phyloP scores from a whole-genome alignment of 2,888 invertebrate genomes.

The Chrysomela aeneicollis region DNA sequence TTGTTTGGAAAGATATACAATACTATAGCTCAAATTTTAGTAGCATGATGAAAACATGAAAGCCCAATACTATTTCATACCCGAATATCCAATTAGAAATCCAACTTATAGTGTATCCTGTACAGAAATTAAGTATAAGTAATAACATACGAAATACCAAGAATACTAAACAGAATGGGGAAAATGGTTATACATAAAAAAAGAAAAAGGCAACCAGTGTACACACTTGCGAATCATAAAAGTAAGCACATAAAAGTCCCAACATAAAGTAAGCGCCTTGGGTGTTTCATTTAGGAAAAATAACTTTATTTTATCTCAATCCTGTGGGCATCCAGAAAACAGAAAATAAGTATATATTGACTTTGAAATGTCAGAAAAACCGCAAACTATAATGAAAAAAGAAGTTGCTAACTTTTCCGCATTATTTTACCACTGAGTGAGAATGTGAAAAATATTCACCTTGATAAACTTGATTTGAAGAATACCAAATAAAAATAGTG shows the following conservation, averaged over 20 bases:
- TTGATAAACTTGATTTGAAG: no score
- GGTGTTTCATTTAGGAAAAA: no score
- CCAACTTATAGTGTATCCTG: conserved; percentile 55
- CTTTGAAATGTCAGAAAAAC: no score
- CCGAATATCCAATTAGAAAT: conserved; percentile 45
- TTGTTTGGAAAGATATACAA: no score
- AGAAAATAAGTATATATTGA: no score
- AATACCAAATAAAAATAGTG: no score
- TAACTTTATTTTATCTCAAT: no score
- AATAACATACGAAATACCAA: conserved; percentile 30
- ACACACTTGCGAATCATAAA: conserved; percentile 48
- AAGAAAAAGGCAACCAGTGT: conserved; percentile 53
- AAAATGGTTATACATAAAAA: conserved; percentile 27
- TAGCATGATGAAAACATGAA: conserved; percentile 26
- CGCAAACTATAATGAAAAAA: no score
- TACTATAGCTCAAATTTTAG: conserved; percentile 19
- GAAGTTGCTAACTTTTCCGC: no score
- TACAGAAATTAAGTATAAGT: conserved; percentile 37
- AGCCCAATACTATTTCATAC: conserved; percentile 26
- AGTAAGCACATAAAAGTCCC: conserved; percentile 21
- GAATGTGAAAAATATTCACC: no score
- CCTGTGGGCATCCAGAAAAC: no score
- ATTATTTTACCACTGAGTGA: no score
- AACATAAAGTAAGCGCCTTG: conserved; percentile 9
- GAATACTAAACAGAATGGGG: conserved; percentile 28